Conservation (phyloP, 2,113 vertebrate genomes). For the Lipophrys pholis region DNA sequence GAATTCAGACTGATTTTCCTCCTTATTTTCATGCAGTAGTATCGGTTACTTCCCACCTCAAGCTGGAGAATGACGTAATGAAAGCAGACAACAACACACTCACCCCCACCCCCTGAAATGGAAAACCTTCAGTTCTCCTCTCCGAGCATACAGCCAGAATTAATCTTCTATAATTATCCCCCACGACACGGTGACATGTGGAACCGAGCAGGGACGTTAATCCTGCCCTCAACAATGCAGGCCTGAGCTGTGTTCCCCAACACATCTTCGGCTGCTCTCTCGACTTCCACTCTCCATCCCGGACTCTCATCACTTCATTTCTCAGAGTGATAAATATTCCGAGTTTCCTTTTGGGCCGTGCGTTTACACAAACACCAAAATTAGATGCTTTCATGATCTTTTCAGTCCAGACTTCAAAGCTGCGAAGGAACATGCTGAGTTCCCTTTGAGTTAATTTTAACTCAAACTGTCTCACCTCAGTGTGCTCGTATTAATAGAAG, state of each 20-base stretch:
- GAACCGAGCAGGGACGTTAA: slow-evolving; percentile 60
- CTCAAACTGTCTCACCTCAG: slow-evolving; percentile 19
- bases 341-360: slow-evolving; percentile 31
- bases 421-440: slow-evolving; percentile 14
- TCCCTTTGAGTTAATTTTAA: slow-evolving; percentile 69
- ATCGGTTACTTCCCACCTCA: neutral
- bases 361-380: slow-evolving; percentile 53
- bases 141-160: slow-evolving; percentile 47
- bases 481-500: slow-evolving; percentile 47
- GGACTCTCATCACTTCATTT: slow-evolving; percentile 43
- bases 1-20: neutral
- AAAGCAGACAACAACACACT: slow-evolving; percentile 40
- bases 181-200: slow-evolving; percentile 50
- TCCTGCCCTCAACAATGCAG: slow-evolving; percentile 57
- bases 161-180: slow-evolving; percentile 66
- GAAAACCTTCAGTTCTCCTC: slow-evolving; percentile 42
- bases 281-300: slow-evolving; percentile 36
- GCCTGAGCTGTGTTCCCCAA: slow-evolving; percentile 54
- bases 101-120: slow-evolving; percentile 62
- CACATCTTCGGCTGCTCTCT: slow-evolving; percentile 45
- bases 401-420: slow-evolving; percentile 53
- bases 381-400: slow-evolving; percentile 63
- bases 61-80: slow-evolving; percentile 41
- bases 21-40: neutral
- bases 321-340: slow-evolving; percentile 39